Conservation (phyloP, 2,797 vertebrate genomes). For the Florisuga fusca region DNA sequence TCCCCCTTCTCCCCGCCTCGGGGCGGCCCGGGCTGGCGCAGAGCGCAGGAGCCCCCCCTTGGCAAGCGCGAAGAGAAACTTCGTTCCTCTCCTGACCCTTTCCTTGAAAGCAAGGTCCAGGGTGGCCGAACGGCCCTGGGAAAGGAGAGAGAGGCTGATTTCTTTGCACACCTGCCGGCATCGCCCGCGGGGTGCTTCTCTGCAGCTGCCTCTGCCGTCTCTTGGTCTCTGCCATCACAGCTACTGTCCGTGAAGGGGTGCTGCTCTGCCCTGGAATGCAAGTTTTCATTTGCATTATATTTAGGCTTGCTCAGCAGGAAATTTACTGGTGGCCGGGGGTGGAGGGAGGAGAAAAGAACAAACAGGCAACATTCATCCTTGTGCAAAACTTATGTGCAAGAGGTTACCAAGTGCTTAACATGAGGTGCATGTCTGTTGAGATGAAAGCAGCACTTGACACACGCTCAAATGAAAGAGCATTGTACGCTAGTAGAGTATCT, state of each 20-base stretch:
- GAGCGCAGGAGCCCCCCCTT: neutral
- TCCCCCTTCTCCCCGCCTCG: fast-evolving
- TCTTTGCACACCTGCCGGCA: fast-evolving
- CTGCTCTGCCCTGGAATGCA: neutral
- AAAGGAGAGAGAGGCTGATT: neutral
- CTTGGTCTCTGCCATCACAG: neutral
- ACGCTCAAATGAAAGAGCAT: fast-evolving
- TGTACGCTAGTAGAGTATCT: neutral
- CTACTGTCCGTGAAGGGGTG: neutral
- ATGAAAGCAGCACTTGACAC: neutral
- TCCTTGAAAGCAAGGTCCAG: neutral
- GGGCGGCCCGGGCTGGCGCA: neutral
- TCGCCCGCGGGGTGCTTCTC: fast-evolving
- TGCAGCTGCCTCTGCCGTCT: neutral
- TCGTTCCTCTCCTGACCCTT: fast-evolving
- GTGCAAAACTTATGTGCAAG: neutral
- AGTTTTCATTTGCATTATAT: neutral
- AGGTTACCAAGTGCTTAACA: neutral
- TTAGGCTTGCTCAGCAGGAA: neutral
- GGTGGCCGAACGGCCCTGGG: fast-evolving
- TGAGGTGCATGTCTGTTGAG: fast-evolving
- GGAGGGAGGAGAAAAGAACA: neutral
- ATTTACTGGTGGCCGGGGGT: neutral
- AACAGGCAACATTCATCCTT: neutral
- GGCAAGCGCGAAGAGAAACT: neutral